phyloP scores from a whole-genome alignment of 2,797 vertebrate genomes.

The Coccyzus lansbergi region DNA sequence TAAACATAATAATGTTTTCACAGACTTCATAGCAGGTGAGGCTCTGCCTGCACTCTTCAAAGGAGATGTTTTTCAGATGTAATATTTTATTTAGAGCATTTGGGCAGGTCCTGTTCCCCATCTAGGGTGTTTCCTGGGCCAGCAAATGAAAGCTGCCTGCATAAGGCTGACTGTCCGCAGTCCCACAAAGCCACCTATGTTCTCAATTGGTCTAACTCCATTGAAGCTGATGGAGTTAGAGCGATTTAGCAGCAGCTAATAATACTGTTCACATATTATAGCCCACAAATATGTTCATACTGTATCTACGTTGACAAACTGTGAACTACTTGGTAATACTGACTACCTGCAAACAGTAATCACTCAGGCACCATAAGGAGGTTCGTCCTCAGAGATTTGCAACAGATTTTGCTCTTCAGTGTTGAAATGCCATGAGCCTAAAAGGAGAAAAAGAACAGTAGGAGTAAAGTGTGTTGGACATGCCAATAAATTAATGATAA shows the following conservation, averaged over 20 bases:
- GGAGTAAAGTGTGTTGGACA: slow-evolving; percentile 81
- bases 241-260: slow-evolving; percentile 17
- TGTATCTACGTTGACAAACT: neutral
- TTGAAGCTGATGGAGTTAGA: neutral
- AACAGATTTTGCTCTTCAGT: slow-evolving; percentile 58
- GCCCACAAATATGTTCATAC: neutral
- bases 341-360: neutral
- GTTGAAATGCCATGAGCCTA: slow-evolving; percentile 59
- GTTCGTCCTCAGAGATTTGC: slow-evolving; percentile 10
- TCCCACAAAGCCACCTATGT: neutral
- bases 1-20: slow-evolving; percentile 18
- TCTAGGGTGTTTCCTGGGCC: slow-evolving; percentile 11
- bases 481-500: slow-evolving; percentile 96
- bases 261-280: neutral
- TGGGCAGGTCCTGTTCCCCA: slow-evolving; percentile 19
- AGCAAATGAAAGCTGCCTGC: neutral
- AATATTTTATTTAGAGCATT: slow-evolving; percentile 41
- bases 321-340: neutral
- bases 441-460: slow-evolving; percentile 73
- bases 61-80: slow-evolving; percentile 26
- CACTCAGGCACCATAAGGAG: slow-evolving; percentile 19
- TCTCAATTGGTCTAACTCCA: neutral
- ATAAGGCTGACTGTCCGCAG: neutral
- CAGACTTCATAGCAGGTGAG: slow-evolving; percentile 37
- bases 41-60: slow-evolving; percentile 26